Base-by-base conservation (phyloP, 2,113 vertebrate species). In the Dunckerocampus dactyliophorus region DNA sequence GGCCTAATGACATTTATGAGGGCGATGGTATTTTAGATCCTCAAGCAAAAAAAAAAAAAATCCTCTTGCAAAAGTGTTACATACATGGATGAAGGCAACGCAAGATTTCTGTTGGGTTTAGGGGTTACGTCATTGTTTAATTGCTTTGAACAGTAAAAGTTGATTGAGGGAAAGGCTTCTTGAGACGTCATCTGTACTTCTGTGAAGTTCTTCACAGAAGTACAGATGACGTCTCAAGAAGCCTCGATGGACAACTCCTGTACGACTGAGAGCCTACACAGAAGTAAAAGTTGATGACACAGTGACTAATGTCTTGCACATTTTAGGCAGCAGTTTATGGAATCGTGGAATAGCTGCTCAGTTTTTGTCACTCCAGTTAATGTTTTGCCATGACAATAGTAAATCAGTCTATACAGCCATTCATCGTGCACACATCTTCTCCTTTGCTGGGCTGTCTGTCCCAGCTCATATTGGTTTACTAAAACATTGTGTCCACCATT, bases 211-310 rank as follows among this genome's bases (percentile, higher is more conserved):
- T n/a, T n/a, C n/a, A n/a, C n/a, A n/a, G n/a, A n/a, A n/a, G n/a
- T n/a, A n/a, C n/a, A n/a, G n/a, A n/a, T n/a, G n/a, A n/a, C n/a
- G n/a, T n/a, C n/a, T n/a, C n/a, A n/a, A n/a, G n/a, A n/a, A n/a
- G n/a, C n/a, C n/a, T n/a, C n/a, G n/a, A n/a, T n/a, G n/a, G n/a
- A n/a, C n/a, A n/a, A n/a, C n/a, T n/a, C n/a, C n/a, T n/a, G n/a
- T n/a, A n/a, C n/a, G n/a, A n/a, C n/a, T n/a, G n/a, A n/a, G n/a
- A n/a, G n/a, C n/a, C n/a, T n/a, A n/a, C n/a, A n/a, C n/a, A n/a
- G n/a, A n/a, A 60, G 72, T 82, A 77, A 82, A 80, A 71, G 49
- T 43, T 69, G 48, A 72, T 69, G 71, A 74, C 46, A 42, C 63
- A 22, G 11, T 49, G 46, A 54, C 59, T 80, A 42, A 79, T 68